These are phyloP conservation scores for Apogon talboti DNA, from an alignment of 2,797 vertebrate species.

Conservation along the genomic window DNA sequence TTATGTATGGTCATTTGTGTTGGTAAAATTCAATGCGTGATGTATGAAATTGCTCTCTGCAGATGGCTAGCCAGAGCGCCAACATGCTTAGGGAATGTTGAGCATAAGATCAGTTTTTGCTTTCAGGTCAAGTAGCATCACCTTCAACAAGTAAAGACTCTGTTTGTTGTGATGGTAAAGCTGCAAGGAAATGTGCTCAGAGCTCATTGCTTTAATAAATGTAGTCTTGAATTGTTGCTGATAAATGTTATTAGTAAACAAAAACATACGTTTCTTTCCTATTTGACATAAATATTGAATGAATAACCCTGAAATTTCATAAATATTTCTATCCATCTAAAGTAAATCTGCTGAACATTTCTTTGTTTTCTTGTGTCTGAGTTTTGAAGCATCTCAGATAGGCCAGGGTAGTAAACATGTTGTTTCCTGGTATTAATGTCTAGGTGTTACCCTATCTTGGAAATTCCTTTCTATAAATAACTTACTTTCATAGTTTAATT, in stretches of 20 bases:
- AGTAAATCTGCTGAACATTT: not conserved
- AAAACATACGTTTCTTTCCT: too few relatives aligned
- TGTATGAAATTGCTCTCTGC: not conserved
- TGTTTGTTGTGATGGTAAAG: too few relatives aligned
- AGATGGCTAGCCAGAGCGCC: not conserved
- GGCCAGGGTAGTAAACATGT: not conserved
- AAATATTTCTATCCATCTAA: not conserved
- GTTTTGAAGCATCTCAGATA: not conserved
- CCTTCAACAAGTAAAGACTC: not conserved
- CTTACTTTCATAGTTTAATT: not conserved
- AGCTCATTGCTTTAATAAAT: too few relatives aligned
- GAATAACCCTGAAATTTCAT: too few relatives aligned
- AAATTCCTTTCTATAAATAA: not conserved
- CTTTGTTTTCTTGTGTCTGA: not conserved
- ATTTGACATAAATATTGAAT: too few relatives aligned
- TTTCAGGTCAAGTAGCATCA: not conserved
- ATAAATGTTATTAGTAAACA: too few relatives aligned
- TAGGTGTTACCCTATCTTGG: not conserved
- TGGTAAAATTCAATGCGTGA: not conserved
- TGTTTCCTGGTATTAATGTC: not conserved
- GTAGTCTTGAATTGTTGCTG: too few relatives aligned
- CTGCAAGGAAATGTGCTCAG: not conserved
- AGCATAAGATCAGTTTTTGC: not conserved
- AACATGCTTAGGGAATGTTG: not conserved
- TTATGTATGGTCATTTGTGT: not conserved